These are phyloP conservation scores for Acromyrmex heyeri DNA, from an alignment of 1,140 invertebrate genomes.

Conservation along the genomic window DNA sequence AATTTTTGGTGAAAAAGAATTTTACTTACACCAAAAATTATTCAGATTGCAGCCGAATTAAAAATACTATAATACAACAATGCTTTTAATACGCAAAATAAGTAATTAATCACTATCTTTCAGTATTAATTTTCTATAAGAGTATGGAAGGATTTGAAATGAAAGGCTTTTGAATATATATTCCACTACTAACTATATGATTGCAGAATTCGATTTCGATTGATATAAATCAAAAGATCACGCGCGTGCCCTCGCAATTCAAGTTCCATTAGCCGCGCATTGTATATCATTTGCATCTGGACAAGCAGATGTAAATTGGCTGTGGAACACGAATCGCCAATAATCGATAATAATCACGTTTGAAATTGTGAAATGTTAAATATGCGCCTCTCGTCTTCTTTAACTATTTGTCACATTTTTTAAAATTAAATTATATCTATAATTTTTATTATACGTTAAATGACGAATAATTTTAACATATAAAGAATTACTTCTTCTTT, in stretches of 20 bases:
- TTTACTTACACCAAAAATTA: no score
- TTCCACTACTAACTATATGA: background rate
- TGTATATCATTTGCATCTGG: slow-evolving; percentile 16
- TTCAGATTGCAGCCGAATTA: no score
- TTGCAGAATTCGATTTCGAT: slow-evolving; percentile 8
- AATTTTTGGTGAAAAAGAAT: no score
- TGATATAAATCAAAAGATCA: slow-evolving; percentile 15
- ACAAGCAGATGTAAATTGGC: slow-evolving; percentile 15
- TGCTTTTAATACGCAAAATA: no score
- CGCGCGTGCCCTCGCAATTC: slow-evolving; percentile 11
- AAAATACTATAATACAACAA: no score
- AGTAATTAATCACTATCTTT: no score
- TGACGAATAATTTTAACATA: background rate
- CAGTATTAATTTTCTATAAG: no score
- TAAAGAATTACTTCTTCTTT: slow-evolving; percentile 1
- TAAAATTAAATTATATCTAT: background rate
- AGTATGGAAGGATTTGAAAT: no score
- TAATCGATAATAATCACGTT: background rate
- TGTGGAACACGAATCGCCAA: background rate
- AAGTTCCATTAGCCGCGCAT: slow-evolving; percentile 42
- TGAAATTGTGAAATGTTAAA: slow-evolving; percentile 7
- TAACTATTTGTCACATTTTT: background rate
- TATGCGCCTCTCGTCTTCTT: background rate
- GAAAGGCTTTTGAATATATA: background rate
- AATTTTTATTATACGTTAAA: background rate